phyloP scores from a whole-genome alignment of 2,888 invertebrate genomes.

The Stegophylla sp. region DNA sequence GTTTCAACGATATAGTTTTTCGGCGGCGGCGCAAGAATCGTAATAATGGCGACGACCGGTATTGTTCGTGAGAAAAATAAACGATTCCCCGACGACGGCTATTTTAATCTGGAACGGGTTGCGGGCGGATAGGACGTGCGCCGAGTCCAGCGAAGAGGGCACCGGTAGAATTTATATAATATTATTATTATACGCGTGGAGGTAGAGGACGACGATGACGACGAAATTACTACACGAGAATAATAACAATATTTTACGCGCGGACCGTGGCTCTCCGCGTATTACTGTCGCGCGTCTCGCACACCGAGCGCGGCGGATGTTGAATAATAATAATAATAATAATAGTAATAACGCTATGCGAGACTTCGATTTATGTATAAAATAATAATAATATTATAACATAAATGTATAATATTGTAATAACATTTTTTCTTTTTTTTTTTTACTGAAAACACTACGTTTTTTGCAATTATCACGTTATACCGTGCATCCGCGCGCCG shows the following conservation, averaged over 20 bases:
- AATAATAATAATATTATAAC: too few relatives aligned
- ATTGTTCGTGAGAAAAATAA: slow-evolving; percentile 55
- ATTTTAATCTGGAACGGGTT: slow-evolving; percentile 50
- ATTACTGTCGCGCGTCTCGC: neutral
- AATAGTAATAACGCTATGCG: slow-evolving; percentile 1
- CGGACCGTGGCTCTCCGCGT: neutral
- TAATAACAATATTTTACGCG: too few relatives aligned
- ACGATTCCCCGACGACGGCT: slow-evolving; percentile 39
- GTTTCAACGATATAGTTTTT: too few relatives aligned
- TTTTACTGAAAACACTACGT: neutral
- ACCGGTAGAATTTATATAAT: too few relatives aligned
- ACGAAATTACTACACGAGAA: slow-evolving; percentile 24
- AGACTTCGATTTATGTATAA: neutral
- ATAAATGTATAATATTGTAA: too few relatives aligned
- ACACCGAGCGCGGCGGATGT: neutral
- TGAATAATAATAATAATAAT: slow-evolving; percentile 42
- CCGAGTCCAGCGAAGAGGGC: neutral
- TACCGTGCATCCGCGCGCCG: slow-evolving; percentile 51
- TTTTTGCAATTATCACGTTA: slow-evolving; percentile 56
- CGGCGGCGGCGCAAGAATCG: too few relatives aligned
- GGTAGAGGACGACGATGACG: neutral
- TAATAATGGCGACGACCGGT: slow-evolving; percentile 30
- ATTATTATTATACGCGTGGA: too few relatives aligned
- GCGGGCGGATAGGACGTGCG: slow-evolving; percentile 5
- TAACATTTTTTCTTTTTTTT: too few relatives aligned